A percentile compares a stretch with the other conserved stretches of the same genome.
phyloP scores from a whole-genome alignment of 2,888 invertebrate genomes.

The Brachylomia viminalis region DNA sequence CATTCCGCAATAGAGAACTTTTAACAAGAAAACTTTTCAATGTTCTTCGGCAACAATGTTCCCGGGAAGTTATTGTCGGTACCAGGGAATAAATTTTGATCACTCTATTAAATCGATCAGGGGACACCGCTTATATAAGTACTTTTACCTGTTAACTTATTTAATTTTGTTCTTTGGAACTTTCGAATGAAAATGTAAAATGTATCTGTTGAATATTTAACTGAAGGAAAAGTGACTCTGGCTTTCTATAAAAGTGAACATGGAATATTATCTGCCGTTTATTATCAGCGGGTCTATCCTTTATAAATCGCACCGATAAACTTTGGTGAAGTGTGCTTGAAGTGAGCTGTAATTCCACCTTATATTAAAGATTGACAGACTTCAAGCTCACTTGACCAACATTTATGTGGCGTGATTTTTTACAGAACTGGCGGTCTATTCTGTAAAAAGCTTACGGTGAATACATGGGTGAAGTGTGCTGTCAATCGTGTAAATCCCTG shows the following conservation, averaged over 20 bases:
- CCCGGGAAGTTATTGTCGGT: conserved; percentile 82
- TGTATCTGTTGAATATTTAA: conserved; percentile 35
- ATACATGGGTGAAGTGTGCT: not conserved
- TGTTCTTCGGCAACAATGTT: conserved; percentile 86
- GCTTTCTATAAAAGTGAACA: not conserved
- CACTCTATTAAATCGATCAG: conserved; percentile 79
- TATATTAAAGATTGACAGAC: not conserved
- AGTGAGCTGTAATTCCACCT: not conserved
- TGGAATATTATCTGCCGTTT: not conserved
- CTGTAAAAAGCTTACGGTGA: not conserved
- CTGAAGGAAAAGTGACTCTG: conserved; percentile 6
- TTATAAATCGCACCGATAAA: not conserved
- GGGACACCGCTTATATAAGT: conserved; percentile 58
- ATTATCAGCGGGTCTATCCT: not conserved
- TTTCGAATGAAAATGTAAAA: conserved; percentile 21
- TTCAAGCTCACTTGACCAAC: not conserved
- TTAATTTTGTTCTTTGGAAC: conserved; percentile 42
- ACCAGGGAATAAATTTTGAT: conserved; percentile 85
- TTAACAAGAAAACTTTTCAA: conserved; percentile 90
- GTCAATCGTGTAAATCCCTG: not conserved
- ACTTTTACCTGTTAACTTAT: conserved; percentile 55
- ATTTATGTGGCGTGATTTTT: not conserved
- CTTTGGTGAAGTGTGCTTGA: not conserved
- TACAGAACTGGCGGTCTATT: not conserved
- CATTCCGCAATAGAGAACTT: conserved; percentile 89